Conservation (phyloP, 2,888 invertebrate genomes). For the Ochlodes sylvanus region DNA sequence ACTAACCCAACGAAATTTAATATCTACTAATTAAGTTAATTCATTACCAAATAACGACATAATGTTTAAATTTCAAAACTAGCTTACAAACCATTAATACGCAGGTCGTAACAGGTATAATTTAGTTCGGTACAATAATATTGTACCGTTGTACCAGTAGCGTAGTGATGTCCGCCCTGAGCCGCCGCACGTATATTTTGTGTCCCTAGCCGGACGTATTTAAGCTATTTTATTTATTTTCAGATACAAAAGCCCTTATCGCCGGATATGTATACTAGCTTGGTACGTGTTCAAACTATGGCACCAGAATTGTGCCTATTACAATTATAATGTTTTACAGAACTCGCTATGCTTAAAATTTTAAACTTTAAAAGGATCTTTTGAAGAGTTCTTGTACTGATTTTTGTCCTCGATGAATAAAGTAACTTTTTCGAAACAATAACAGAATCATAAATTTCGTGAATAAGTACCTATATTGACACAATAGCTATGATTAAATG, state of each 20-base stretch:
- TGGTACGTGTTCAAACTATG: conserved; percentile 15
- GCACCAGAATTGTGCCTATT: neutral
- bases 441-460: too few relatives aligned
- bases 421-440: too few relatives aligned
- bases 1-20: too few relatives aligned
- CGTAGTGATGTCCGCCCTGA: conserved; percentile 33
- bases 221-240: conserved; percentile 83
- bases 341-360: too few relatives aligned
- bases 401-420: too few relatives aligned
- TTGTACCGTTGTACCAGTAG: conserved; percentile 23
- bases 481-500: too few relatives aligned
- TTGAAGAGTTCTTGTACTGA: too few relatives aligned
- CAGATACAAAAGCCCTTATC: conserved; percentile 83
- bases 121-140: conserved; percentile 15
- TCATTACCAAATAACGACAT: neutral
- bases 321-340: too few relatives aligned
- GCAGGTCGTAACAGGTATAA: neutral
- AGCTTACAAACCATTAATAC: too few relatives aligned
- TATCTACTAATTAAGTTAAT: too few relatives aligned
- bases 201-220: conserved; percentile 76
- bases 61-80: neutral
- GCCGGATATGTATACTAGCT: conserved; percentile 67
- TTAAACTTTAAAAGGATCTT: too few relatives aligned
- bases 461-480: too few relatives aligned
- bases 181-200: conserved; percentile 54